A percentile compares a stretch with the other conserved stretches of the same genome.
These are phyloP conservation scores for Dryomyza anilis DNA, from an alignment of 2,888 invertebrate species.

Conservation along the genomic window DNA sequence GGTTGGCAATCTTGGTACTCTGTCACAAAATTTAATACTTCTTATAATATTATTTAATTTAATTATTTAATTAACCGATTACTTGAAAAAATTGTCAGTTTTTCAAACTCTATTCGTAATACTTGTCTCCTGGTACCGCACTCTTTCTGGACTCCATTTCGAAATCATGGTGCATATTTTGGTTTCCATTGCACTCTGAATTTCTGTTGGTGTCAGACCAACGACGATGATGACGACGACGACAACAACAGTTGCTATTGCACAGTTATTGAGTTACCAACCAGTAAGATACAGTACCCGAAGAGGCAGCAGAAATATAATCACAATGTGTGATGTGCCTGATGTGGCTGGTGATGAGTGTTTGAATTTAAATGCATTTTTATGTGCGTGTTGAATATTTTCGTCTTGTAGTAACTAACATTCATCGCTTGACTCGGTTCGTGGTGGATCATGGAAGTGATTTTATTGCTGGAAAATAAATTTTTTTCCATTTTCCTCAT, in stretches of 20 bases:
- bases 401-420: background rate
- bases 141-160: background rate
- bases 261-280: background rate
- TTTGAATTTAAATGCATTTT: background rate
- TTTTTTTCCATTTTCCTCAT: too few species aligned
- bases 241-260: background rate
- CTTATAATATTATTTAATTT: too few species aligned
- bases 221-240: too few species aligned
- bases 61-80: too few species aligned
- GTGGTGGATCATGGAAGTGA: background rate
- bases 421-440: too few species aligned
- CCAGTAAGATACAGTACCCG: background rate
- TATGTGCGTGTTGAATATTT: background rate
- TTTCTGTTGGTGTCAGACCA: background rate
- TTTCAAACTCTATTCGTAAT: too few species aligned
- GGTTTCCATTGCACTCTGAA: conserved; percentile 9
- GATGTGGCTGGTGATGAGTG: background rate
- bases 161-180: conserved; percentile 5
- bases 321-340: background rate
- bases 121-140: background rate
- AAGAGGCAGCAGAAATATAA: background rate
- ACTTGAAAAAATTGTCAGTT: too few species aligned
- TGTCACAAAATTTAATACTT: too few species aligned
- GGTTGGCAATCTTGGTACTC: too few species aligned
- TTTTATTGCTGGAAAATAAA: too few species aligned